Conservation (phyloP, 2,797 vertebrate species). For the Darevskia mixta region DNA sequence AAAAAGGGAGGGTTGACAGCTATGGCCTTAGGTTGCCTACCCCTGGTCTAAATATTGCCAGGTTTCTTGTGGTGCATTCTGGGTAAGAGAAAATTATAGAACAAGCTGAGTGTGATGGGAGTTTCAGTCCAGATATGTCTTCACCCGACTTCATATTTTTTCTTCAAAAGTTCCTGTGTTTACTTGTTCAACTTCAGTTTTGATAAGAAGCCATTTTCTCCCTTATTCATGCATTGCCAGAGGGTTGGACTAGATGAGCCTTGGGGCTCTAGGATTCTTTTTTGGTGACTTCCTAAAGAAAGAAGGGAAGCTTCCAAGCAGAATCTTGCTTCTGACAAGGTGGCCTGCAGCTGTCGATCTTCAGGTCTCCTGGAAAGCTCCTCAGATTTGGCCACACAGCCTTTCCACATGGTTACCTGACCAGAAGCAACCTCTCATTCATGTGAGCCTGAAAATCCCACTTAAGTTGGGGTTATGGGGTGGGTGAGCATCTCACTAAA, state of each 20-base stretch:
- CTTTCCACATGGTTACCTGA: accelerated
- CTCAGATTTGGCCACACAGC: neutral
- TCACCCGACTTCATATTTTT: neutral
- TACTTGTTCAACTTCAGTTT: neutral
- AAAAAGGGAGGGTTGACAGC: no score
- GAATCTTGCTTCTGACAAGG: neutral
- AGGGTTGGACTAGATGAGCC: no score
- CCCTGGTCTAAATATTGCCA: neutral
- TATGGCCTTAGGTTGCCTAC: no score
- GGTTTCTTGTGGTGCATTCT: neutral
- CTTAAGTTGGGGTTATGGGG: neutral
- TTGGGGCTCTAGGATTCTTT: no score
- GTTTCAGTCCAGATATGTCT: neutral
- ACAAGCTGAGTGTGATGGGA: neutral
- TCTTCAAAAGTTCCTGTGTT: neutral
- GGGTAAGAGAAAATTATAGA: neutral
- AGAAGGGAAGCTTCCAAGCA: neutral
- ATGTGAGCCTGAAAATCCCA: neutral
- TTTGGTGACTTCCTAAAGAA: no score
- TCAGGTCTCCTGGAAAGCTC: no score
- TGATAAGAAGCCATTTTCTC: neutral
- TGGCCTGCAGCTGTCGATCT: neutral
- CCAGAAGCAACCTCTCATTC: neutral
- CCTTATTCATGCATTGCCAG: no score
- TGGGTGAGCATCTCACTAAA: neutral